Conservation (phyloP, 2,888 invertebrate species). For the Fabriciana adippe region DNA sequence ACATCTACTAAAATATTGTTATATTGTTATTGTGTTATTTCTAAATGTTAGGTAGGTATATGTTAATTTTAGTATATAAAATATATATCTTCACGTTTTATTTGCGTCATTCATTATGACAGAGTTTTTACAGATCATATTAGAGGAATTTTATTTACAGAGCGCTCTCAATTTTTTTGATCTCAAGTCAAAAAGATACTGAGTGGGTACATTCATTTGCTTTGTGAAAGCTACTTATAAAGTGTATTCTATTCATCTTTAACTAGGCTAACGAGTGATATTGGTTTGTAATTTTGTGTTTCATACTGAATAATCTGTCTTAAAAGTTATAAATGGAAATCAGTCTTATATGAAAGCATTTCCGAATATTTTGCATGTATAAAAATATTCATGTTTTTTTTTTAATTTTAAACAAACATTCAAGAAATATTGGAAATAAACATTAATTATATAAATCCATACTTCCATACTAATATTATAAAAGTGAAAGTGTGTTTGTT, state of each 20-base stretch:
- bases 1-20: no score
- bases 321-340: not conserved
- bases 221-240: slow-evolving; percentile 11
- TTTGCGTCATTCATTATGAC: not conserved
- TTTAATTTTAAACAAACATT: no score
- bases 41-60: no score
- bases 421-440: no score
- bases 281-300: slow-evolving; percentile 12
- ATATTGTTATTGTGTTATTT: no score
- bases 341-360: not conserved
- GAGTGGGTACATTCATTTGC: slow-evolving; percentile 14
- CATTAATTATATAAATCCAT: no score
- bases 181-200: slow-evolving; percentile 12
- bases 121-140: not conserved
- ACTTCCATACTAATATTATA: no score
- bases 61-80: not conserved
- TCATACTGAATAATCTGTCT: not conserved
- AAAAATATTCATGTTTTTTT: no score
- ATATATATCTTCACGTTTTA: not conserved
- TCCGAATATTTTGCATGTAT: not conserved
- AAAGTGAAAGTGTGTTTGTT: no score
- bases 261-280: slow-evolving; percentile 18
- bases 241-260: slow-evolving; percentile 12
- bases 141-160: not conserved
- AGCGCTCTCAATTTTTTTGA: slow-evolving; percentile 3